Percentiles rank a stretch among this genome's conserved stretches.
Evolutionary conservation across 2,113 vertebrate genomes (phyloP).

Genomic region (Trogon surrucura): DNA sequence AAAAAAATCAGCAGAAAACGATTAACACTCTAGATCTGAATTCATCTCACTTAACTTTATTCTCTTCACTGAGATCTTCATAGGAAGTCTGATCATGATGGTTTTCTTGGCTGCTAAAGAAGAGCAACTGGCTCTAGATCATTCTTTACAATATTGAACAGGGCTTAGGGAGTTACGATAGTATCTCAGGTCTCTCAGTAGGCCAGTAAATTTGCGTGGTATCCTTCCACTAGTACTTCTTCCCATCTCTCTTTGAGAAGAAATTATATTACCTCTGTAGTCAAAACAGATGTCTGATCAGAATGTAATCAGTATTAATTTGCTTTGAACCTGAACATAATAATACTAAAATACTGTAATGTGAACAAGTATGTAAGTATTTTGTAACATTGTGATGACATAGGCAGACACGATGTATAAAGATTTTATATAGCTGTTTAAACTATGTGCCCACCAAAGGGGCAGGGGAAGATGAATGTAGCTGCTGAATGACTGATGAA

Average conservation of each 20-base stretch:
- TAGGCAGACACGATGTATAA: background rate
- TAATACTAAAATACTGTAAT: background rate
- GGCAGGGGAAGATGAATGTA: background rate
- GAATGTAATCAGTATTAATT: background rate
- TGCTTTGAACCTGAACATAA: background rate
- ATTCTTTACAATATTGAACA: background rate
- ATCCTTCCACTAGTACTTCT: background rate
- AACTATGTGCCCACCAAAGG: background rate
- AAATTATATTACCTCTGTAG: background rate
- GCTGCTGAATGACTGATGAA: background rate
- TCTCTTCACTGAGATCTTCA: background rate
- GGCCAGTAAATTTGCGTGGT: background rate
- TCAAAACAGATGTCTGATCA: background rate
- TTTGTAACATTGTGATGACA: background rate
- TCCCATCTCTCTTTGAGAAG: background rate
- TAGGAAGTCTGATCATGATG: background rate
- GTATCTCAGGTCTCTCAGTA: background rate
- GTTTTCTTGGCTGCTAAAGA: background rate
- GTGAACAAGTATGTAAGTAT: background rate
- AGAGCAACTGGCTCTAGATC: background rate
- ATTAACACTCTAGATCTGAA: background rate
- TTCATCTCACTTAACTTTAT: background rate
- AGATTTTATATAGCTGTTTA: background rate
- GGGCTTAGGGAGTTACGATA: background rate
- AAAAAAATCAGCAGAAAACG: background rate